Conservation (phyloP, 2,888 invertebrate species). For the Andrena chrysosceles region DNA sequence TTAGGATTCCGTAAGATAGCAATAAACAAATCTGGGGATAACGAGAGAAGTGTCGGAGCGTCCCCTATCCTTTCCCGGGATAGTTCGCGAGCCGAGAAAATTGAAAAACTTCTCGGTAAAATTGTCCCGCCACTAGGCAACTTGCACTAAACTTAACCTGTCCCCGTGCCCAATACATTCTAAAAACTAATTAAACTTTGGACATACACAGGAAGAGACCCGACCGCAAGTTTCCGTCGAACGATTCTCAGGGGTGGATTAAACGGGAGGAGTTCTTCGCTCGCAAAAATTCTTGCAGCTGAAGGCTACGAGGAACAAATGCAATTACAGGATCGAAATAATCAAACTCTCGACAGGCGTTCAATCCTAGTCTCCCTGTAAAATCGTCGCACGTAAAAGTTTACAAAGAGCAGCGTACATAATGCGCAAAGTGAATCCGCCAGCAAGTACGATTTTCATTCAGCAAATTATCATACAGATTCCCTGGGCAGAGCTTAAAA, state of each 20-base stretch:
- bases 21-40: conserved; percentile 72
- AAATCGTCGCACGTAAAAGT: neutral
- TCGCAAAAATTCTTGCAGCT: conserved; percentile 58
- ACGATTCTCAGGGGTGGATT: conserved; percentile 65
- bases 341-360: conserved; percentile 33
- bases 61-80: conserved; percentile 59
- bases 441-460: neutral
- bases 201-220: conserved; percentile 72
- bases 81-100: conserved; percentile 79
- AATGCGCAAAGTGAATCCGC: neutral
- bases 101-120: conserved; percentile 84
- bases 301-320: conserved; percentile 26
- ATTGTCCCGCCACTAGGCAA: conserved; percentile 79
- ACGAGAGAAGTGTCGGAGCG: conserved; percentile 70
- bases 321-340: conserved; percentile 45
- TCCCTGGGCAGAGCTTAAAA: neutral
- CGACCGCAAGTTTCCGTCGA: conserved; percentile 65
- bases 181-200: conserved; percentile 85
- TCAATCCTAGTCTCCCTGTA: neutral
- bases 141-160: conserved; percentile 78
- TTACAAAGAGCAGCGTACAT: neutral
- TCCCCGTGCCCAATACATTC: conserved; percentile 75
- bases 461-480: neutral
- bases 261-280: conserved; percentile 46
- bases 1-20: conserved; percentile 34